These are phyloP conservation scores for Mionectes olivaceus DNA, from an alignment of 2,797 vertebrate species.

Conservation along the genomic window DNA sequence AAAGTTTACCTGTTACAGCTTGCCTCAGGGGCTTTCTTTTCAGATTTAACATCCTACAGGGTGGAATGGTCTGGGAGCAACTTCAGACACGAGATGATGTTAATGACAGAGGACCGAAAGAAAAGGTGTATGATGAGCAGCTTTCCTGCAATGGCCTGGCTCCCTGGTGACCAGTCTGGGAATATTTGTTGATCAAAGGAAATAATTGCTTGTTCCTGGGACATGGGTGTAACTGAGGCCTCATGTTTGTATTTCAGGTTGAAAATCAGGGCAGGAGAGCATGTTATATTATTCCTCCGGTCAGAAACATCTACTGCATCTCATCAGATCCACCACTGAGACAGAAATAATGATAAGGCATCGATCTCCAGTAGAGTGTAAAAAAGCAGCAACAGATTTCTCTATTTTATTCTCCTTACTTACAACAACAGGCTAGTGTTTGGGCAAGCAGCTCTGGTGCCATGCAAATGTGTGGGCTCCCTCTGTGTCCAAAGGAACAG, in stretches of 20 bases:
- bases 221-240: fast-evolving
- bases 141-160: neutral
- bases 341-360: neutral
- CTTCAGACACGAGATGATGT: neutral
- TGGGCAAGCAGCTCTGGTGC: neutral
- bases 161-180: neutral
- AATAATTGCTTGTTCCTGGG: neutral
- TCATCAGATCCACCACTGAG: neutral
- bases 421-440: neutral
- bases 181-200: neutral
- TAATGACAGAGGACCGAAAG: neutral
- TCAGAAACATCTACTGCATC: neutral
- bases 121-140: neutral
- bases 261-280: neutral
- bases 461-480: neutral
- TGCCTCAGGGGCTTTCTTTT: neutral
- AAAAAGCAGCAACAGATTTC: neutral
- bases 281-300: neutral
- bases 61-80: neutral
- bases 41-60: neutral
- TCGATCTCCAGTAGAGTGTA: fast-evolving
- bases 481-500: neutral
- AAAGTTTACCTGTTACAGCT: neutral
- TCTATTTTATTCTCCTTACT: neutral
- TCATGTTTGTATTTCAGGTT: neutral